A percentile compares a stretch with the other conserved stretches of the same genome.
phyloP scores from a whole-genome alignment of 2,113 vertebrate species.

The Toxotes jaculatrix region DNA sequence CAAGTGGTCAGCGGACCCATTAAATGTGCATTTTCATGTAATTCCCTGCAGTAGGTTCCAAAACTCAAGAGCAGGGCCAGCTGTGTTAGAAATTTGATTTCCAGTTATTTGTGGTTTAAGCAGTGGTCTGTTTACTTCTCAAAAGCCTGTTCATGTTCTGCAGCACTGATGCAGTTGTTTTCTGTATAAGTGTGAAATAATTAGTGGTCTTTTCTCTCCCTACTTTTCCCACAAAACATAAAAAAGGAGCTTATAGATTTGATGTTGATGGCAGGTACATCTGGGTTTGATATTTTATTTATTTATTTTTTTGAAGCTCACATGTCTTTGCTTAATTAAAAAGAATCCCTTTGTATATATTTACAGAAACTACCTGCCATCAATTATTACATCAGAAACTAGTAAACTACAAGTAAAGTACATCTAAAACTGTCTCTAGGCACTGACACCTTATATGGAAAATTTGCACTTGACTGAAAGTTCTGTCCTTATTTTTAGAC shows the following conservation, averaged over 20 bases:
- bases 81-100: background rate
- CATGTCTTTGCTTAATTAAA: background rate
- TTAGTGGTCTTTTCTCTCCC: background rate
- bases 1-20: background rate
- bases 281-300: background rate
- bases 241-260: background rate
- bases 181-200: background rate
- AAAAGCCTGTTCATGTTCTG: background rate
- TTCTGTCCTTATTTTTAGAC: constrained; percentile 29
- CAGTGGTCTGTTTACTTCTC: background rate
- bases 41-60: background rate
- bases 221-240: background rate
- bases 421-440: background rate
- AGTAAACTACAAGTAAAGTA: background rate
- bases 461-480: background rate
- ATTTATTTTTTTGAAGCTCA: background rate
- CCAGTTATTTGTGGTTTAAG: background rate
- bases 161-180: background rate
- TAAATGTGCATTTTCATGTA: background rate
- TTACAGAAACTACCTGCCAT: background rate
- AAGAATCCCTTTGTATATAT: background rate
- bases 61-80: background rate
- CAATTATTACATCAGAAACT: background rate
- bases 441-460: background rate
- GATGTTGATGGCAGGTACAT: background rate